Evolutionary conservation across 2,888 invertebrate species (phyloP).

Genomic region (Himalopsyche japonica): DNA sequence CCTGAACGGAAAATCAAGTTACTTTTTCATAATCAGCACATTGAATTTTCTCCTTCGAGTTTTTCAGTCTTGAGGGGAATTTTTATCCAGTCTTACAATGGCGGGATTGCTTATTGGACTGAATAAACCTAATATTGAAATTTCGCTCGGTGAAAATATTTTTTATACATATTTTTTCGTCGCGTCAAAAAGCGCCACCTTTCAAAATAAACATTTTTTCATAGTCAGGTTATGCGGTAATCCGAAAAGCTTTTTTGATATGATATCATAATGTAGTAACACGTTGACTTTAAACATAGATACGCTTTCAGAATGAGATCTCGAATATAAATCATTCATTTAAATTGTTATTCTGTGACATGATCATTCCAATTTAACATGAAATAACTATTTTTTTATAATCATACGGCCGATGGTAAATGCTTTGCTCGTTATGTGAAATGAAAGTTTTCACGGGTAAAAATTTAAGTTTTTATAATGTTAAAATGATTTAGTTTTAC

Average conservation of each 20-base stretch:
- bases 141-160: not conserved
- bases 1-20: not conserved
- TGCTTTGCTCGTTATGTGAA: no score
- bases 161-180: not conserved
- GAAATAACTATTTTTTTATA: no score
- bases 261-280: not conserved
- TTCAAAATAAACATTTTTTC: not conserved
- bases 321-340: no score
- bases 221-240: not conserved
- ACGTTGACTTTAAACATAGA: no score
- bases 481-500: no score
- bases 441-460: no score
- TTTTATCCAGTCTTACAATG: not conserved
- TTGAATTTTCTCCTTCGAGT: not conserved
- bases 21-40: not conserved
- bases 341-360: no score
- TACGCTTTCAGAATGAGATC: no score
- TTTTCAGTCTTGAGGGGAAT: not conserved
- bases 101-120: not conserved
- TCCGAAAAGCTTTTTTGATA: not conserved
- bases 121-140: not conserved
- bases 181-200: not conserved
- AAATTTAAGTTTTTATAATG: no score
- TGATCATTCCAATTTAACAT: no score
- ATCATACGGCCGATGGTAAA: no score